Base-by-base conservation (phyloP, 1,140 invertebrate species). In the Campoletis sonorensis region DNA sequence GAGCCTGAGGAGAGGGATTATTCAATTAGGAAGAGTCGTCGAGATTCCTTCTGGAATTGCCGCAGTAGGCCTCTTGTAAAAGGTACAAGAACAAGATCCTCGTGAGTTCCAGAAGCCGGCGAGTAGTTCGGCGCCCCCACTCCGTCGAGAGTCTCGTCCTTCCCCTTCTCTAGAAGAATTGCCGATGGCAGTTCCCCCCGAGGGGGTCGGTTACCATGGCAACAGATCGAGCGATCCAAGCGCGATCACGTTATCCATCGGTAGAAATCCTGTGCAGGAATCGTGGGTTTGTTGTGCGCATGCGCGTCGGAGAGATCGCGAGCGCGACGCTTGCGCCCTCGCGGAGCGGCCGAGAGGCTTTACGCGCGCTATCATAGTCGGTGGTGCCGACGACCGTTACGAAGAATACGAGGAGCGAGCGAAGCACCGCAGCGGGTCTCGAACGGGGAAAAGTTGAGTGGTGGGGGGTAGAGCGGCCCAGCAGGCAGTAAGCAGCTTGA, bases 121-220 rank as follows among this genome's bases (percentile, higher is more conserved):
- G 21, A 4, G n/a, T 5, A 4, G n/a, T 58, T 10, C 2, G 18
- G 15, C 15, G 15, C 16, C 54, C 54, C 54, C 21, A 21, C 54
- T n/a, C 54, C 18, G 18, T 4, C 5, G 11, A 45, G 40, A 45
- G 0, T 45, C 54, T 58, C 54, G 21, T 58, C 54, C 4, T 75
- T 71, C 16, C 49, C 49, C 72, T 27, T 30, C 23, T 26, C 18
- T 15, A 3, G 1, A 18, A n/a, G n/a, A 8, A 54, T 18, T 64
- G 54, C 75, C 75, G 75, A 77, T 61, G 54, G 51, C 75, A n/a
- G 30, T 27, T 75, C 49, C 26, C 49, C 54, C 21, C 54, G 73
- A 30, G 68, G 61, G 72, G 23, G 61, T 70, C 75, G 81, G 86
- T 86, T 83, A 75, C 86, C 84, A 88, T 88, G 83, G 84, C 81